Evolutionary conservation across 2,113 vertebrate species (phyloP), one percentile per base, ranked within the genome.

Genomic region (Recurvirostra avosetta): DNA sequence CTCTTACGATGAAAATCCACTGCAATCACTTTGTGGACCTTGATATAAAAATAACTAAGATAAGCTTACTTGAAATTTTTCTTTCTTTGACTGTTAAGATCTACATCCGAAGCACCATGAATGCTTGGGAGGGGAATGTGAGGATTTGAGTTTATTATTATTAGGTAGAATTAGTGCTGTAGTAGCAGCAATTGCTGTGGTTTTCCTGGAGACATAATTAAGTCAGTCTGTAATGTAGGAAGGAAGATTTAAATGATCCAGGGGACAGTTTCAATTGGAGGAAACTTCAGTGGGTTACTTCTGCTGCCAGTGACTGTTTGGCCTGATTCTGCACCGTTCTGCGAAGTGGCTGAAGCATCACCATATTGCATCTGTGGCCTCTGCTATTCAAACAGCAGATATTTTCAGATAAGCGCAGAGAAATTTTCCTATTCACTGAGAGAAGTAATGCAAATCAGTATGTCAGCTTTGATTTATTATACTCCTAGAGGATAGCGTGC

Each of bases 401-500:
- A 89, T 85, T 87, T 91, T 85, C 73, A 87, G 73, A 75, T 59
- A 77, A 87, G 45, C 30, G 5, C 53, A 77, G 61, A 47, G 78
- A 61, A 56, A 72, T 92, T 89, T 91, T 85, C 61, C 49, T 84
- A 11, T 88, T 96, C 94, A 75, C 58, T 67, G 82, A 38, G 82
- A 73, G 66, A 90, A 87, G 17, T 81, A 87, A 95, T 86, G 67
- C 73, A 91, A 94, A 45, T 95, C 82, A 93, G 88, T 82, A 75
- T 32, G 50, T 94, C 96, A 93, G 71, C 65, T 95, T 95, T 96
- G 89, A 92, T 97, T 97, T 97, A 96, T 92, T 97, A 59, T 81
- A 91, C 96, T 97, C 78, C 92, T 97, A 76, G 87, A 93, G 92
- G 94, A 94, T 75, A 75, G 45, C 52, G 87, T 97, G 96, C 96